A percentile compares a stretch with the other conserved stretches of the same genome.
phyloP scores from a whole-genome alignment of 2,113 vertebrate species.

The Phocoena sinus region DNA sequence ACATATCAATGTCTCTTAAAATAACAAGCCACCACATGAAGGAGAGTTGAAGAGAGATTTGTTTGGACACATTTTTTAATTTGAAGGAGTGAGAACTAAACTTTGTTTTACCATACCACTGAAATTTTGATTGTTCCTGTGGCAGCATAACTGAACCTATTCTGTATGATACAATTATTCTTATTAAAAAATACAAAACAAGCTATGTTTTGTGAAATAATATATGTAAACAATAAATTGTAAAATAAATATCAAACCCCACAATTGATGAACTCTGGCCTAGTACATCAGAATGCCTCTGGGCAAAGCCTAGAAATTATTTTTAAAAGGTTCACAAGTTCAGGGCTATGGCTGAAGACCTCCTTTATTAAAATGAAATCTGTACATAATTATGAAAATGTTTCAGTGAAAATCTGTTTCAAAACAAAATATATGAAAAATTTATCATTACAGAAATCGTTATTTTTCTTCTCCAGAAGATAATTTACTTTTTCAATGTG shows the following conservation, averaged over 20 bases:
- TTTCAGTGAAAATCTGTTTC: conserved; percentile 41
- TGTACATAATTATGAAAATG: conserved; percentile 19
- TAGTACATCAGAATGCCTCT: background rate
- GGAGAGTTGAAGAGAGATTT: background rate
- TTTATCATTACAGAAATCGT: conserved; percentile 34
- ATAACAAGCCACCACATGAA: background rate
- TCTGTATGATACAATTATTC: background rate
- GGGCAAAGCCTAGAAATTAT: background rate
- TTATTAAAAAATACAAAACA: background rate
- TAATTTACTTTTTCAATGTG: conserved; percentile 46
- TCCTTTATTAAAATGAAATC: background rate
- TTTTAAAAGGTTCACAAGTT: background rate
- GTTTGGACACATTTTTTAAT: background rate
- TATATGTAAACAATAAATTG: background rate
- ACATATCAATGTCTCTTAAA: background rate
- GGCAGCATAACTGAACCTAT: background rate
- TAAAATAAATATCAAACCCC: background rate
- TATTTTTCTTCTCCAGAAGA: conserved; percentile 46
- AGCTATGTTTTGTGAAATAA: background rate
- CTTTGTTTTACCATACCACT: background rate
- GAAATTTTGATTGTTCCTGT: background rate
- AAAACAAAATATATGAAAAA: conserved; percentile 38
- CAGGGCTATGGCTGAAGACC: background rate
- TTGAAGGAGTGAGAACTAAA: background rate
- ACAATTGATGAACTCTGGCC: background rate